Evolutionary conservation across 2,797 vertebrate species (phyloP), one percentile per base, ranked within the genome.

Genomic region (Discoglossus pictus): DNA sequence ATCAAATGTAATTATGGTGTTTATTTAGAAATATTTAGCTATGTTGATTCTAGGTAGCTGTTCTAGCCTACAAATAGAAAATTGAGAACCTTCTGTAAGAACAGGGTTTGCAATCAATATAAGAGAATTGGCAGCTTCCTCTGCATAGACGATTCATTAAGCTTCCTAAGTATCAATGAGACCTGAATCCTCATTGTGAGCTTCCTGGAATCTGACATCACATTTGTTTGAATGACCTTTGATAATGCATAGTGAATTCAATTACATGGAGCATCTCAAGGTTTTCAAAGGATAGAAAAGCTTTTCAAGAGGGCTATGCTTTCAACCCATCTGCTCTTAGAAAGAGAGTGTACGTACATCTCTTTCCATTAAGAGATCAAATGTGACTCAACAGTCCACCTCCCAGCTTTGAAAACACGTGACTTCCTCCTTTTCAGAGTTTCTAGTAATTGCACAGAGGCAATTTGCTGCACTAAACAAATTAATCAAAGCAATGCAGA

Each of bases 201-300:
- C 35, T 50, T 64, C 59, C 43, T 56, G 23, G 31, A 55, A 51
- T 21, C 60, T 63, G 47, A 71, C 52, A 71, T 64, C 36, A 58
- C 25, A 10, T 64, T 55, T 63, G 39, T 55, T 35, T 58, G 47
- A 36, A 55, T 17, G 60, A 52, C 23, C 42, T 70, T 71, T 42
- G 24, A 71, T 71, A 71, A 71, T 71, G 35, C 43, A 44, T 56
- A 11, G 39, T 58, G 51, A 71, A 71, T 63, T 48, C 39, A 64
- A 70, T 62, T 62, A 70, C 59, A 62, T 17, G 27, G 21, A 6
- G n/a, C 48, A 56, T 56, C 51, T 56, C 23, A 31, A 55, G 59
- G 35, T 35, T 71, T 70, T 63, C 43, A 43, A 64, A 64, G 52
- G 16, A 56, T 40, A 50, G 10, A 50, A 31, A 42, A 58, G 20